phyloP scores from a whole-genome alignment of 2,888 invertebrate genomes.

The Bedellia somnulentella region DNA sequence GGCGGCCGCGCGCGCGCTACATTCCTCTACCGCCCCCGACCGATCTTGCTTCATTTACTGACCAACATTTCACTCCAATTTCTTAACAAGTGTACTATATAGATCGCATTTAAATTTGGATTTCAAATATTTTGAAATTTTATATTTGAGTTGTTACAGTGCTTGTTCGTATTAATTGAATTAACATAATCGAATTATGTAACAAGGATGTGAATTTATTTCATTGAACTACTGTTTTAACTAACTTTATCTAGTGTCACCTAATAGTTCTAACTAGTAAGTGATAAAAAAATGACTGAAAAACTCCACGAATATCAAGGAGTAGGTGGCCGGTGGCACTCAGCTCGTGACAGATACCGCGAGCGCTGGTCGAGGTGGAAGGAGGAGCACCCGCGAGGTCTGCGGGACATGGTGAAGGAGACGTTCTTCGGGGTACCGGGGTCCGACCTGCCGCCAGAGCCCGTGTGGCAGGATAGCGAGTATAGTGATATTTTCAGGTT shows the following conservation, averaged over 20 bases:
- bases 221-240: too few species aligned
- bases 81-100: slow-evolving; percentile 5
- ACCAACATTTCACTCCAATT: too few species aligned
- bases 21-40: slow-evolving; percentile 24
- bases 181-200: too few species aligned
- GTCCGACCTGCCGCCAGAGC: slow-evolving; percentile 34
- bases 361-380: slow-evolving; percentile 66
- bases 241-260: too few species aligned
- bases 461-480: slow-evolving; percentile 35
- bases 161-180: too few species aligned
- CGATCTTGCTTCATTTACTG: slow-evolving; percentile 14
- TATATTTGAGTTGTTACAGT: too few species aligned
- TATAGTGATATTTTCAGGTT: slow-evolving; percentile 45
- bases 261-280: neutral
- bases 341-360: slow-evolving; percentile 64
- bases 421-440: slow-evolving; percentile 41
- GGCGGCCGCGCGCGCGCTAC: slow-evolving; percentile 31
- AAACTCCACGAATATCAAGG: slow-evolving; percentile 83
- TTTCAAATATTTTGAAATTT: too few species aligned
- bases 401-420: slow-evolving; percentile 51
- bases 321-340: slow-evolving; percentile 69
- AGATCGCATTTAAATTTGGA: too few species aligned
- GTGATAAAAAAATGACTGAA: slow-evolving; percentile 62
- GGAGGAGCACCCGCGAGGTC: slow-evolving; percentile 59
- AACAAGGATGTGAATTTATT: too few species aligned